phyloP scores from a whole-genome alignment of 2,888 invertebrate genomes.

The Noctuana brunneofusca region DNA sequence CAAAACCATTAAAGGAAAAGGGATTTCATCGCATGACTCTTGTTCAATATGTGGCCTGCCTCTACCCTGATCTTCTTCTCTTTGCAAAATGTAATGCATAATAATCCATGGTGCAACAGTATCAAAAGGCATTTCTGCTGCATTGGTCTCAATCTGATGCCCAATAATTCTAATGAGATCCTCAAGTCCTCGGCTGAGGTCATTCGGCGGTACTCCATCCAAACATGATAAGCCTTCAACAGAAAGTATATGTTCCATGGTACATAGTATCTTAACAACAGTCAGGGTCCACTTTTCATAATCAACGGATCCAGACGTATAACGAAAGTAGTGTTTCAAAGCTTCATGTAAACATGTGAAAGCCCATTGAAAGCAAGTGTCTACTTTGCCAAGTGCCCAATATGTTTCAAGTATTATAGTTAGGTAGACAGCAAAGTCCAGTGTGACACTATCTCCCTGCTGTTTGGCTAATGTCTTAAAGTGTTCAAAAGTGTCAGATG shows the following conservation, averaged over 20 bases:
- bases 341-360: slow-evolving; percentile 90
- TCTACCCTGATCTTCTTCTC: slow-evolving; percentile 87
- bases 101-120: slow-evolving; percentile 92
- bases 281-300: slow-evolving; percentile 75
- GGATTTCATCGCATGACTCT: slow-evolving; percentile 83
- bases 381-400: slow-evolving; percentile 83
- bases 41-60: slow-evolving; percentile 69
- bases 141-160: slow-evolving; percentile 89
- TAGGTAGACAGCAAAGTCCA: slow-evolving; percentile 83
- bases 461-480: slow-evolving; percentile 69
- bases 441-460: slow-evolving; percentile 72
- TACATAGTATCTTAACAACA: slow-evolving; percentile 72
- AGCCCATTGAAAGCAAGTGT: slow-evolving; percentile 89
- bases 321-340: slow-evolving; percentile 83
- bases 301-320: slow-evolving; percentile 68
- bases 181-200: slow-evolving; percentile 86
- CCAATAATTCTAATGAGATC: slow-evolving; percentile 89
- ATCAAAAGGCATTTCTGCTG: slow-evolving; percentile 85
- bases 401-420: slow-evolving; percentile 86
- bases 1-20: slow-evolving; percentile 88
- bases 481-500: slow-evolving; percentile 86
- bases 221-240: slow-evolving; percentile 73
- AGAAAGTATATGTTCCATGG: slow-evolving; percentile 72
- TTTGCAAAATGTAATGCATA: slow-evolving; percentile 89
- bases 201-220: slow-evolving; percentile 82